A percentile compares a stretch with the other conserved stretches of the same genome.
Evolutionary conservation across 2,113 vertebrate species (phyloP).

Genomic region (Aix galericulata): DNA sequence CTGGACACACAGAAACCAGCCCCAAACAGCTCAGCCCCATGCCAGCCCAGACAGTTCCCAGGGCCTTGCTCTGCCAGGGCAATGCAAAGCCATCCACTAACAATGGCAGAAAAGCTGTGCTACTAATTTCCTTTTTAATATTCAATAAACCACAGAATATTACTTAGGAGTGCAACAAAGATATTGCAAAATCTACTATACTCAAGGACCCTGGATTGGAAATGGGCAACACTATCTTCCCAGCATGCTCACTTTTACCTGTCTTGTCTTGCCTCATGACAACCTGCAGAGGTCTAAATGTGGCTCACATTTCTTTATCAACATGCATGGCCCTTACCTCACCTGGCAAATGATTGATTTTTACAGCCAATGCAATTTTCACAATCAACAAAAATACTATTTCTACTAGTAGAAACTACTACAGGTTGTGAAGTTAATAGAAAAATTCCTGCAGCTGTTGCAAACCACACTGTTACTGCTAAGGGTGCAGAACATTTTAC

Average conservation of each 20-base stretch:
- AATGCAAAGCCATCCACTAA: neutral
- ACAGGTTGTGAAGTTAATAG: neutral
- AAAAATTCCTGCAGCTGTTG: neutral
- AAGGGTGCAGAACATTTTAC: neutral
- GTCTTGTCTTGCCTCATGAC: neutral
- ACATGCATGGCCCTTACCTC: neutral
- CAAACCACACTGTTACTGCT: neutral
- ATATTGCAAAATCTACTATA: neutral
- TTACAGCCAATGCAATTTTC: neutral
- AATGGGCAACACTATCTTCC: accelerated
- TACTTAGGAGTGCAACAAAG: neutral
- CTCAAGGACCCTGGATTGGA: neutral
- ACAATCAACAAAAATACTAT: neutral
- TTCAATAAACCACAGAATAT: neutral
- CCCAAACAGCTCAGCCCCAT: accelerated
- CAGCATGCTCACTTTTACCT: neutral
- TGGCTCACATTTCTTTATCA: neutral
- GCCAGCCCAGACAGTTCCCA: accelerated
- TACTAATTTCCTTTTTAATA: neutral
- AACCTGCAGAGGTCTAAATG: neutral
- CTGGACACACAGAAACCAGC: neutral
- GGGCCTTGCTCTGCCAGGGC: neutral
- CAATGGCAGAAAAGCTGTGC: neutral
- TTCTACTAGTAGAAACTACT: neutral
- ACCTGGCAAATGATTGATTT: neutral